Evolutionary conservation across 2,113 vertebrate genomes (phyloP).

Genomic region (Otis tarda): DNA sequence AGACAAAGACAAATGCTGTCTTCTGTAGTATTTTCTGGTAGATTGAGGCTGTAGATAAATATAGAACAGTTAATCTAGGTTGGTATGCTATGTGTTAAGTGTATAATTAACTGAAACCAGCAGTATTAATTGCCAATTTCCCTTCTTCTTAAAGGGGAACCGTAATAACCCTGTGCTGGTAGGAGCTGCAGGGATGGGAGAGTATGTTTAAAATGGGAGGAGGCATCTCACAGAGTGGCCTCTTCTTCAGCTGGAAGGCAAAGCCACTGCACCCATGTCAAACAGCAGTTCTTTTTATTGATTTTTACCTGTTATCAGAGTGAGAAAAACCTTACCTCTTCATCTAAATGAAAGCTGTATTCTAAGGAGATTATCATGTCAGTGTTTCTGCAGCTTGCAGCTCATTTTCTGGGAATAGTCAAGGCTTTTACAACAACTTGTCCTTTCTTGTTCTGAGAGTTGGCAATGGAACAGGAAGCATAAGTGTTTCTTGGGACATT

Average conservation of each 20-base stretch:
- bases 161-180: not conserved
- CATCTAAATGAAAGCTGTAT: constrained; percentile 12
- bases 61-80: not conserved
- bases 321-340: not conserved
- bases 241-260: not conserved
- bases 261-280: not conserved
- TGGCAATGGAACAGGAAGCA: constrained; percentile 28
- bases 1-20: not conserved
- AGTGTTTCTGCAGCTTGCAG: constrained; percentile 34
- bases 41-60: not conserved
- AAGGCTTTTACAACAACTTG: constrained; percentile 46
- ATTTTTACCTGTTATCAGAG: not conserved
- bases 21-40: not conserved
- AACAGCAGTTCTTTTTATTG: not conserved
- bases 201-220: not conserved
- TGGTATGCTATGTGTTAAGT: not conserved
- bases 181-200: not conserved
- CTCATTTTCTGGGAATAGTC: constrained; percentile 35
- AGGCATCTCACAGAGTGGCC: not conserved
- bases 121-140: not conserved
- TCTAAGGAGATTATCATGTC: constrained; percentile 43
- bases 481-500: constrained; percentile 14
- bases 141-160: not conserved
- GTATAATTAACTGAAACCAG: not conserved
- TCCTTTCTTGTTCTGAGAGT: constrained; percentile 59